Base-by-base conservation (phyloP, 1,140 invertebrate genomes). In the Bombyx mori region DNA sequence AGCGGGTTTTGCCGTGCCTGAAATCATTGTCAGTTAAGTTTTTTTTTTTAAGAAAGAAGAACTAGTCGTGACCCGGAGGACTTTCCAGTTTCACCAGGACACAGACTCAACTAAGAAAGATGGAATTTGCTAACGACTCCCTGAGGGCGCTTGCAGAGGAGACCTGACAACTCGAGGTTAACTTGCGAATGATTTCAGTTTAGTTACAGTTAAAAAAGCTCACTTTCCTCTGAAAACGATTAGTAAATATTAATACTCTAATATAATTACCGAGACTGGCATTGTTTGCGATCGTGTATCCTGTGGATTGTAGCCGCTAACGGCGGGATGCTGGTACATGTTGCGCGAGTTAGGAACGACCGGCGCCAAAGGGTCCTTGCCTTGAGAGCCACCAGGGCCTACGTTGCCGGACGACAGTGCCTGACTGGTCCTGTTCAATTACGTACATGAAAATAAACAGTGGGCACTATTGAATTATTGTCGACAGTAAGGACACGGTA, bases 271-370 rank as follows among this genome's bases (percentile, higher is more conserved):
- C 68, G 80, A 71, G 53, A 87, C 83, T 2, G 87, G 73, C 71
- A 84, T 69, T 6, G 62, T 56, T 59, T 82, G 81, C 6, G 68
- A 62, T 8, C 82, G 64, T 6, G 75, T 71, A 61, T 88, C 86
- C 65, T 86, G 85, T 22, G 81, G 69, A 56, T 78, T 86, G 73
- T 88, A 88, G 5, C 82, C 82, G 44, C 68, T 82, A 61, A 86
- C 84, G 0, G 84, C 76, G 0, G 82, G 77, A 57, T 88, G 86
- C 58, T 86, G 84, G 60, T 88, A 88, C 66, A 88, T 66, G 52
- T 57, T 64, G 10, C 80, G 77, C 0, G 78, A 76, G 52, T 75
- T 72, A 6, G 81, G 72, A 57, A 86, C 63, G 9, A 75, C 81
- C 42, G 82, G 78, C 51, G 82, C 83, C 55, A 87, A 68, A 8